Evolutionary conservation across 64 coral and sea anemone genomes (phyloP).

Genomic region (Montipora sp.): DNA sequence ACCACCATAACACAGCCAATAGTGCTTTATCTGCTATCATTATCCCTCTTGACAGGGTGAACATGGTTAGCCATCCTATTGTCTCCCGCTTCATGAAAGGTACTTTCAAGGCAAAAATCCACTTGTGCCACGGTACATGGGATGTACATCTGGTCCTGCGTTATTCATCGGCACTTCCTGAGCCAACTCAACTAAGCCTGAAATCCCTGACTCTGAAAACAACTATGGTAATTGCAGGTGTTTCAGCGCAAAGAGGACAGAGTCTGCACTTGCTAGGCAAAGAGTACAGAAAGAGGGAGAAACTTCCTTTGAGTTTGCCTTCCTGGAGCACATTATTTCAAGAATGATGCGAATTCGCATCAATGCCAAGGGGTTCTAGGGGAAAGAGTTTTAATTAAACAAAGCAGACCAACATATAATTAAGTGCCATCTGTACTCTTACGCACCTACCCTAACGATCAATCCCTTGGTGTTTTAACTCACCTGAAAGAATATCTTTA

Average conservation of each 20-base stretch:
- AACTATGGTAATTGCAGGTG: conserved; percentile 45
- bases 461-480: conserved; percentile 20
- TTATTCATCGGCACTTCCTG: conserved; percentile 19
- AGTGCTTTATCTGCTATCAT: too few species aligned
- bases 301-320: conserved; percentile 12
- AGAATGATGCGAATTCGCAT: too few species aligned
- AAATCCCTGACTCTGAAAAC: not conserved
- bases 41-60: too few species aligned
- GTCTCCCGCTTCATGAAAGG: too few species aligned
- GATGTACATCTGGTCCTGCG: conserved; percentile 10
- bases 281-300: conserved; percentile 32
- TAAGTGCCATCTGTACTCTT: conserved; percentile 37
- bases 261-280: conserved; percentile 27
- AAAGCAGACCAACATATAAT: conserved; percentile 60
- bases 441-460: conserved; percentile 21
- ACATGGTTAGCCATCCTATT: too few species aligned
- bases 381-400: not conserved
- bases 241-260: conserved; percentile 53
- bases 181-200: not conserved
- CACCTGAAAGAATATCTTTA: conserved; percentile 39
- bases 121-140: conserved; percentile 20
- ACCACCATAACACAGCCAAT: conserved; percentile 28
- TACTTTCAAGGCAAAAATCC: not conserved
- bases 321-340: conserved; percentile 13
- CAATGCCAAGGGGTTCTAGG: too few species aligned